A percentile compares a stretch with the other conserved stretches of the same genome.
Evolutionary conservation across 2,113 vertebrate species (phyloP).

Genomic region (Herpetotheres cachinnans): DNA sequence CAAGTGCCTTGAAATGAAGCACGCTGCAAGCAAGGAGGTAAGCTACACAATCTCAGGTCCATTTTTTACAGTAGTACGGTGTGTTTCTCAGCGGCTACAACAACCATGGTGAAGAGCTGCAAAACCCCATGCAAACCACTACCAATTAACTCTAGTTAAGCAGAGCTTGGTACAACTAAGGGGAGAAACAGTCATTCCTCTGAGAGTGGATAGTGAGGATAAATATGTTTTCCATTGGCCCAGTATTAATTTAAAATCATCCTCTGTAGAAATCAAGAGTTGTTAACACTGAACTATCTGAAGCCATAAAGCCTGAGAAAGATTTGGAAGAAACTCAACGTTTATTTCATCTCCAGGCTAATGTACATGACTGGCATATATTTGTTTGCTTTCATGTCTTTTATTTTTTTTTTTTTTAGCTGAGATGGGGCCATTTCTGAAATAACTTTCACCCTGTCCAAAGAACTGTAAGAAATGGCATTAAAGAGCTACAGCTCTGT

Average conservation of each 20-base stretch:
- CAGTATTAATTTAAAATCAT: not conserved
- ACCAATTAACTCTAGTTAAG: not conserved
- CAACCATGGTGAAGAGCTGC: not conserved
- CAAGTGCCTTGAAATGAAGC: conserved; percentile 32
- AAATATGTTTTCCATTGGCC: not conserved
- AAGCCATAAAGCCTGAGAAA: not conserved
- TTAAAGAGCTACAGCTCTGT: not conserved
- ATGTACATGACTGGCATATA: not conserved
- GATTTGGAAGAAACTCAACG: not conserved
- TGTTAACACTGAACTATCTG: not conserved
- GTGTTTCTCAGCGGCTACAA: not conserved
- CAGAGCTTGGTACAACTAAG: not conserved
- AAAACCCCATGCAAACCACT: not conserved
- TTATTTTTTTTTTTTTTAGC: not conserved
- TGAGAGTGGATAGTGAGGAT: not conserved
- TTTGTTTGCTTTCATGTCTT: not conserved
- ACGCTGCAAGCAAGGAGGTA: not conserved
- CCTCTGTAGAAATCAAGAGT: not conserved
- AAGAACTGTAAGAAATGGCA: not conserved
- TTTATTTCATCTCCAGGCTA: not conserved
- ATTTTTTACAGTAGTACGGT: not conserved
- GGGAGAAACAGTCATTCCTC: not conserved
- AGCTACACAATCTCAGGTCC: not conserved
- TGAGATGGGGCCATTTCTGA: not conserved
- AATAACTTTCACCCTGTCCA: not conserved